These are phyloP conservation scores for Eurypyga helias DNA, from an alignment of 2,113 vertebrate genomes.

Conservation along the genomic window DNA sequence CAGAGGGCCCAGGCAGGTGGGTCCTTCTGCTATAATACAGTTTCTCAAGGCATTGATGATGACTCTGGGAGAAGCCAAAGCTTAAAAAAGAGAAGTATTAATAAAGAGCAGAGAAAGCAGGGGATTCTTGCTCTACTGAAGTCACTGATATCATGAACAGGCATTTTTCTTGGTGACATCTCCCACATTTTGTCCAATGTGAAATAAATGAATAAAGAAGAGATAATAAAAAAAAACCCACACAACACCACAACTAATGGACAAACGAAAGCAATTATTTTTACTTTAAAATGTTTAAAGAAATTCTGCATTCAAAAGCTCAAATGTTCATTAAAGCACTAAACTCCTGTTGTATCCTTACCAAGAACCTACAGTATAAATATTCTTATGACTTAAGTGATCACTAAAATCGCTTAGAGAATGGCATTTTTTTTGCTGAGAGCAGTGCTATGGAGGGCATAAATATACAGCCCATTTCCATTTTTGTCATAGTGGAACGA, in stretches of 20 bases:
- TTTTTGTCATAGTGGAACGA: neutral
- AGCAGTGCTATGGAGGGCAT: neutral
- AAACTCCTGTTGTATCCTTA: neutral
- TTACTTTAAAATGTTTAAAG: neutral
- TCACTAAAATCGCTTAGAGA: neutral
- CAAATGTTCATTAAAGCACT: neutral
- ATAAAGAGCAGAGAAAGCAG: neutral
- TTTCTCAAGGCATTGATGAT: neutral
- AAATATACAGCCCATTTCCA: neutral
- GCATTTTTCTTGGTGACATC: neutral
- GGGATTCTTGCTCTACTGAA: neutral
- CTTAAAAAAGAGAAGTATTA: neutral
- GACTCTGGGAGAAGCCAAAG: neutral
- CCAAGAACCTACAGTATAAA: neutral
- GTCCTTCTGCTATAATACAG: neutral
- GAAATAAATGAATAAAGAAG: slow-evolving; percentile 11
- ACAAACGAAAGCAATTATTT: neutral
- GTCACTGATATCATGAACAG: neutral
- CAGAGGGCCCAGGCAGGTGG: neutral
- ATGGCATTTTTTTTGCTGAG: neutral
- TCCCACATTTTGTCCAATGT: neutral
- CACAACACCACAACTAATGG: no score
- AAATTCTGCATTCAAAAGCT: neutral
- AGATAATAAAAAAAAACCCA: neutral
- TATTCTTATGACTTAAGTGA: neutral